Base-by-base conservation (phyloP, 2,113 vertebrate species). In the Pollimyrus isidori region DNA sequence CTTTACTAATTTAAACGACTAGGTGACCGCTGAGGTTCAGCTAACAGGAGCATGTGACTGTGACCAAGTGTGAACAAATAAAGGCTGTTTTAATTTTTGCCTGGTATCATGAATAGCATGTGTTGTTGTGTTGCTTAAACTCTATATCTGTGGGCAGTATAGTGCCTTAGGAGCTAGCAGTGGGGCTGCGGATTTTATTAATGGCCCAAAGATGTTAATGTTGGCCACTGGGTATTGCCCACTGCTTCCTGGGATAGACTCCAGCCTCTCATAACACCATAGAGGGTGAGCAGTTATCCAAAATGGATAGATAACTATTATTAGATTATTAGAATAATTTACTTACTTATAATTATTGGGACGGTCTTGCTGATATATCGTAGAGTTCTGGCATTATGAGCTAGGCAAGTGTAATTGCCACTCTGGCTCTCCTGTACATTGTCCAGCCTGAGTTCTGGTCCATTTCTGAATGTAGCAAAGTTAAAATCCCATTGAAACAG, bases 371-470 rank as follows among this genome's bases (percentile, higher is more conserved):
- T 92, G 91, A 6, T 91, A 83, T 65, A 93, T 88, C 90, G 92
- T 3, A 35, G 39, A 0, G 95, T 96, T 86, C 91, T 92, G 0
- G 45, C 21, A 91, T 96, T 96, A 89, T 93, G 17, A 88, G 92
- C 88, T 3, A 91, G 2, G 48, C 96, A 96, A n/a, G 87, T 89
- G 89, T 96, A 96, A n/a, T 10, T 65, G 89, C 95, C 96, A 0
- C 94, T 92, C 1, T 92, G 3, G 88, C 0, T 92, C 50, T 21
- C 1, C 3, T 42, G 35, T 35, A 83, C 86, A 0, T 39, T 91
- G 30, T 56, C 0, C n/a, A 96, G 89, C 0, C 90, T n/a, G 26
- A 95, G 90, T 2, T 48, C 6, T 49, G 84, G 4, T 3, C 45
- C 87, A 46, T 0, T n/a, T 1, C 86, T 9, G 3, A 94, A 84